Percentiles rank a stretch among this genome's conserved stretches.
These are phyloP conservation scores for Casuarius casuarius DNA, from an alignment of 2,113 vertebrate species.

Conservation along the genomic window DNA sequence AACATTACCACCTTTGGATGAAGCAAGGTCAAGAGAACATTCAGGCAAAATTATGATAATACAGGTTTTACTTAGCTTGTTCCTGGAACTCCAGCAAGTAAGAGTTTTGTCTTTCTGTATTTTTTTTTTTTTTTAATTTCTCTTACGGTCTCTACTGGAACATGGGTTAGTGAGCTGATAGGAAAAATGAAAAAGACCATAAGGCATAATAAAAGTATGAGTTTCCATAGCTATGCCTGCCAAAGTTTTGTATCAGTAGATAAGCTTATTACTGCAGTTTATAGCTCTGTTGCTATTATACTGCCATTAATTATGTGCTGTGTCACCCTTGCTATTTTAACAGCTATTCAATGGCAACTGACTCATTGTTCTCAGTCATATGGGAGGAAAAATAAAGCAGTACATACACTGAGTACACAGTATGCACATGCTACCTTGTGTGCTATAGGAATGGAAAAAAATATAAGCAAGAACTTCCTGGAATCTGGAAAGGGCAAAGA, in stretches of 20 bases:
- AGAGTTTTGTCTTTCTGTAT: background rate
- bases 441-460: background rate
- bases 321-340: background rate
- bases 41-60: background rate
- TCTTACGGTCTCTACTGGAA: background rate
- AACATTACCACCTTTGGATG: background rate
- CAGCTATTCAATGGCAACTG: conserved; percentile 12
- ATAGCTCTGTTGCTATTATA: background rate
- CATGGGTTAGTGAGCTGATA: background rate
- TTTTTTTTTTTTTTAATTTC: background rate
- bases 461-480: background rate
- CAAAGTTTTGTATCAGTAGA: conserved; percentile 20
- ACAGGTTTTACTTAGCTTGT: background rate
- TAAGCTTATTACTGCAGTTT: conserved; percentile 35
- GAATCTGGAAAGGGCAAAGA: background rate
- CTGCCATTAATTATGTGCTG: background rate
- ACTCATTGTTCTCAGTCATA: conserved; percentile 3
- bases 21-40: background rate
- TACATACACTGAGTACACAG: background rate
- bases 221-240: background rate
- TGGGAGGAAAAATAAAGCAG: background rate
- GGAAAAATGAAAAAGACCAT: background rate
- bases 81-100: background rate
- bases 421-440: background rate
- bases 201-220: background rate